These are phyloP conservation scores for Hystrix brachyura DNA, from an alignment of 2,113 vertebrate genomes.

Conservation along the genomic window DNA sequence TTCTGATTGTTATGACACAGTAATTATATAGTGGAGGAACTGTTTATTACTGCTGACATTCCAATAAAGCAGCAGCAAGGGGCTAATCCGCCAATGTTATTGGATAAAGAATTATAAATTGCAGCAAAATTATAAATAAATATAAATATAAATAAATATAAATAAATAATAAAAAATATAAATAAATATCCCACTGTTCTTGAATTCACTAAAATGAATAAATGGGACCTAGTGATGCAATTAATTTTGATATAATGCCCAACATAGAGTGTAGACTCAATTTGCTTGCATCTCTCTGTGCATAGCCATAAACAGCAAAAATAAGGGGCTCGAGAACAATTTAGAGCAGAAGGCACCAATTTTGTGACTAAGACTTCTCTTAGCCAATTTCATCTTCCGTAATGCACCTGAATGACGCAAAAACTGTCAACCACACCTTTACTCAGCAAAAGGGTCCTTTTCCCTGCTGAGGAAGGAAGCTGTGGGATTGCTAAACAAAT, in stretches of 20 bases:
- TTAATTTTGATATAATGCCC: constrained; percentile 52
- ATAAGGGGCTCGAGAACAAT: background rate
- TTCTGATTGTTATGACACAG: constrained; percentile 54
- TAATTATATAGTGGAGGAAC: constrained; percentile 48
- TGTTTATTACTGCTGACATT: constrained; percentile 50
- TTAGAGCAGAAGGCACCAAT: background rate
- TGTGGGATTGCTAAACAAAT: constrained; percentile 58
- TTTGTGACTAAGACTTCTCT: background rate
- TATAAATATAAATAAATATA: background rate
- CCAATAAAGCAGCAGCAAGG: constrained; percentile 57
- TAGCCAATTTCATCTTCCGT: background rate
- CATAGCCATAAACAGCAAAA: background rate
- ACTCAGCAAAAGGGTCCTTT: background rate
- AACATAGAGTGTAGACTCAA: background rate
- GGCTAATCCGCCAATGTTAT: background rate
- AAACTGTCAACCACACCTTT: background rate
- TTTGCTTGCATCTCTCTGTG: background rate
- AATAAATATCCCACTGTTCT: constrained; percentile 55
- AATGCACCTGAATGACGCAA: background rate
- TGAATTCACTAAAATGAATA: constrained; percentile 66
- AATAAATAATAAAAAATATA: constrained; percentile 8
- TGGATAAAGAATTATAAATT: constrained; percentile 57
- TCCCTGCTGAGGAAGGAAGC: background rate
- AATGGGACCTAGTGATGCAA: background rate
- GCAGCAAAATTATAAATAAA: constrained; percentile 65